Conservation (phyloP, 2,888 invertebrate genomes). For the Drosophila kokeensis region DNA sequence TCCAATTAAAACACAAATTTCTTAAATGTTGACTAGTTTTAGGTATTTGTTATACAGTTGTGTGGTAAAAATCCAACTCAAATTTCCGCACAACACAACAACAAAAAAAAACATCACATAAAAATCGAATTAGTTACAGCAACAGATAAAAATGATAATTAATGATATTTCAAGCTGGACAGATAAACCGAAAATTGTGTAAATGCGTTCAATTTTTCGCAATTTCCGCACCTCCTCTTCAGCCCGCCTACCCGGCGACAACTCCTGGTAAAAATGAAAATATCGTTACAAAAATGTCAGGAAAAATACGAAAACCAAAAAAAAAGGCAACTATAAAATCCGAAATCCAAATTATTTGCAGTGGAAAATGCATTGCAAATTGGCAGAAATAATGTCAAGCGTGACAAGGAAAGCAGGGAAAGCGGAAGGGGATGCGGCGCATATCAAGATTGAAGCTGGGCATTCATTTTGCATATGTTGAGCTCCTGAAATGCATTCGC, state of each 20-base stretch:
- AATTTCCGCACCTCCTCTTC: constrained; percentile 29
- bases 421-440: constrained; percentile 14
- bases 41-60: background rate
- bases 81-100: constrained; percentile 12
- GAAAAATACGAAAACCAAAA: constrained; percentile 27
- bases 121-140: constrained; percentile 82
- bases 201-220: constrained; percentile 48
- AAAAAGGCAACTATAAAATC: constrained; percentile 53
- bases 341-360: constrained; percentile 62
- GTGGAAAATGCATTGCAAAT: constrained; percentile 69
- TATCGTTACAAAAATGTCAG: constrained; percentile 59
- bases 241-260: constrained; percentile 37
- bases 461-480: constrained; percentile 68
- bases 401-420: constrained; percentile 55
- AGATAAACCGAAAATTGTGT: constrained; percentile 32
- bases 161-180: constrained; percentile 52
- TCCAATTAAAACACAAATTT: background rate
- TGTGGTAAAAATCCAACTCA: background rate
- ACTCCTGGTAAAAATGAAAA: constrained; percentile 33
- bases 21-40: background rate
- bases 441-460: constrained; percentile 27
- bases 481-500: constrained; percentile 51
- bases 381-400: constrained; percentile 73
- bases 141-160: constrained; percentile 78
- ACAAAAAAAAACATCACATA: constrained; percentile 55